Evolutionary conservation across 2,888 invertebrate genomes (phyloP).

Genomic region (Drosophila anomalata): DNA sequence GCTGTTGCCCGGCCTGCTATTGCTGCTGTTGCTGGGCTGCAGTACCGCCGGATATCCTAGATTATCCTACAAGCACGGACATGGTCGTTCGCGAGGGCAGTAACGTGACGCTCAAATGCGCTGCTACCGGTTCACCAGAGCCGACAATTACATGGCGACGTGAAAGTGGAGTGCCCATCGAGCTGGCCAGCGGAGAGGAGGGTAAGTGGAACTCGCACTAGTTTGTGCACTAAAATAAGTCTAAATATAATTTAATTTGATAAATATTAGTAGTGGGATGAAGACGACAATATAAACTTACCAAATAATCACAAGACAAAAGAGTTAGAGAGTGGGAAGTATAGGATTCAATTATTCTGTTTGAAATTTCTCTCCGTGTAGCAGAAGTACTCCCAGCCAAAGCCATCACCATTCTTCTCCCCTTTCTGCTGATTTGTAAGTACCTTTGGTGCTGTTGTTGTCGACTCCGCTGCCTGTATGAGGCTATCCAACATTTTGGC

Average conservation of each 20-base stretch:
- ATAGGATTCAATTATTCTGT: background rate
- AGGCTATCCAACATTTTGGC: conserved; percentile 71
- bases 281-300: too few species aligned
- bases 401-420: conserved; percentile 4
- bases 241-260: background rate
- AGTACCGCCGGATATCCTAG: conserved; percentile 95
- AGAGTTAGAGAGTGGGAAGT: background rate
- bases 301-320: background rate
- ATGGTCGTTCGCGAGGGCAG: conserved; percentile 95
- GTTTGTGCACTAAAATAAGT: conserved; percentile 14
- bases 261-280: too few species aligned
- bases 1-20: conserved; percentile 4
- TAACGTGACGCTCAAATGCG: conserved; percentile 93
- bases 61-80: conserved; percentile 93
- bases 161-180: conserved; percentile 91
- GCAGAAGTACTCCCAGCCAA: background rate
- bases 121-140: conserved; percentile 93
- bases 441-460: conserved; percentile 73
- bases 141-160: conserved; percentile 95
- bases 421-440: conserved; percentile 62
- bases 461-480: conserved; percentile 52
- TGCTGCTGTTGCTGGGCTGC: conserved; percentile 58
- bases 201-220: conserved; percentile 84
- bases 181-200: conserved; percentile 88
- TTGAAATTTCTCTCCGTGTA: conserved; percentile 22